These are phyloP conservation scores for Bactericera cockerelli DNA, from an alignment of 1,140 invertebrate genomes.

Conservation along the genomic window DNA sequence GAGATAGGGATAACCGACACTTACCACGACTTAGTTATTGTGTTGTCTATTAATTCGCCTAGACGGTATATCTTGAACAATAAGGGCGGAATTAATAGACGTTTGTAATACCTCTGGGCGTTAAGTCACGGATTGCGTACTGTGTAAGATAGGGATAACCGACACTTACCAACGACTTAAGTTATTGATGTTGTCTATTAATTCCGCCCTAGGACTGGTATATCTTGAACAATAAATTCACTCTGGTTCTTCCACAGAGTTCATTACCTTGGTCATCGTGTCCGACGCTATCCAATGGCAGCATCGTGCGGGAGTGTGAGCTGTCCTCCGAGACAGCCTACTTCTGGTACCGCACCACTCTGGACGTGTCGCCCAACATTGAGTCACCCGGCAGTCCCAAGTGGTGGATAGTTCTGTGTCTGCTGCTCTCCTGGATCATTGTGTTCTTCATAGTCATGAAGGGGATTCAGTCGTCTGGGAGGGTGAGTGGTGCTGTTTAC, in stretches of 20 bases:
- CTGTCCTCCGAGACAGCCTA: slow-evolving; percentile 71
- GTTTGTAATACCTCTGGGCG: too few relatives aligned
- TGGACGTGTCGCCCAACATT: slow-evolving; percentile 69
- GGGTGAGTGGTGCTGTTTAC: slow-evolving; percentile 47
- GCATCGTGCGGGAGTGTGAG: slow-evolving; percentile 54
- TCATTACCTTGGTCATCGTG: slow-evolving; percentile 71
- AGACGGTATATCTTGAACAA: too few relatives aligned
- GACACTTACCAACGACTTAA: too few relatives aligned
- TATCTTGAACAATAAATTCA: too few relatives aligned
- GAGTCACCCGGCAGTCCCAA: slow-evolving; percentile 67
- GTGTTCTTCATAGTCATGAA: slow-evolving; percentile 97
- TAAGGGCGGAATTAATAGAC: too few relatives aligned
- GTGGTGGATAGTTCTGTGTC: slow-evolving; percentile 88
- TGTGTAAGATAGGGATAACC: too few relatives aligned
- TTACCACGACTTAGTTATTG: too few relatives aligned
- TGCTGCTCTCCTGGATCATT: slow-evolving; percentile 82
- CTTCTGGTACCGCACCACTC: slow-evolving; percentile 73
- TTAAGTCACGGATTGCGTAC: too few relatives aligned
- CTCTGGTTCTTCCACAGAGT: slow-evolving; percentile 45
- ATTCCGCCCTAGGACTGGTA: too few relatives aligned
- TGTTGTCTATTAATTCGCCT: too few relatives aligned
- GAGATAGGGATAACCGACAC: too few relatives aligned
- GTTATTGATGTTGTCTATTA: too few relatives aligned
- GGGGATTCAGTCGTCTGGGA: slow-evolving; percentile 93
- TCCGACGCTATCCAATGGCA: slow-evolving; percentile 52